Base-by-base conservation (phyloP, 2,797 vertebrate genomes). In the Poecilia velifera region DNA sequence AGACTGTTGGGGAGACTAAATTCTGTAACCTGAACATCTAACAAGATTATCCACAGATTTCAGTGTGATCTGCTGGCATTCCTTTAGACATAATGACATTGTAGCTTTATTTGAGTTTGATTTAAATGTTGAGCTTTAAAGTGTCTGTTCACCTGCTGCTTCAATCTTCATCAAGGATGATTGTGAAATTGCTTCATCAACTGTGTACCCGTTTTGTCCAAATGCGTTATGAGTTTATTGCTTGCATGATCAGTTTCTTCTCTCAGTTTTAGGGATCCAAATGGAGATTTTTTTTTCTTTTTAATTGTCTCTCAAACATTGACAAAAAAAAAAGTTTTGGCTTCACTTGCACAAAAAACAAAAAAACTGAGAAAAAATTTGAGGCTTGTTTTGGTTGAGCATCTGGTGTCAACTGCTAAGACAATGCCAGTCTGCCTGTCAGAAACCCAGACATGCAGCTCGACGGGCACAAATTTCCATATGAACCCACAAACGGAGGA, bases 11-110 rank as follows among this genome's bases (percentile, higher is more conserved):
- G 79, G 45, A 66, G 57, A 79, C n/a, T 57, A 39, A 41, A 83
- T 89, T 76, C 36, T 81, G 62, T 81, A 83, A 87, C 72, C 82
- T 72, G 81, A 87, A 77, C 72, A 78, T 85, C 80, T 76, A 76
- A 86, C 79, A 76, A 88, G 84, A 85, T 85, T 76, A 55, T 75
- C 59, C 74, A 78, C 83, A 79, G 70, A 66, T 89, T 87, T 78
- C 64, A 64, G 39, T 85, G 66, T 46, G 47, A 76, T 79, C 57
- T 36, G 62, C 59, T 81, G 68, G 59, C 64, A 73, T 73, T 75
- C 34, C 83, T 84, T 55, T 70, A 73, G 62, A 59, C 36, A 25
- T 36, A 41, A 82, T 85, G 31, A 41, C 34, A 75, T 59, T 62
- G 10, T 72, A 49, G 78, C 68, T 87, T 53, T 57, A 64, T 76